phyloP scores from a whole-genome alignment of 2,888 invertebrate species.

The Cosmopolites sordidus region DNA sequence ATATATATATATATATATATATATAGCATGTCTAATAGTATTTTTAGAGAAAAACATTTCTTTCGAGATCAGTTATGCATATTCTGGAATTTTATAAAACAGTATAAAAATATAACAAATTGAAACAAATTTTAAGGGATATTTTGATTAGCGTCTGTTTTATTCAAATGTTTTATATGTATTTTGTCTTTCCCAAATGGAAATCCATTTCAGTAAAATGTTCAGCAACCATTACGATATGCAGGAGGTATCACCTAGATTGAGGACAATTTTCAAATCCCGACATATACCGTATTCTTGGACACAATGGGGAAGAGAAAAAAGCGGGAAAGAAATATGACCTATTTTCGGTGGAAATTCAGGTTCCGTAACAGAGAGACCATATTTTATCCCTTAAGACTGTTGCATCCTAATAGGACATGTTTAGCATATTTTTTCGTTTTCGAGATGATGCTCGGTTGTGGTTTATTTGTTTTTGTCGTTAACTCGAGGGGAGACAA shows the following conservation, averaged over 20 bases:
- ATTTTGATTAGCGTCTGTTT: too few species aligned
- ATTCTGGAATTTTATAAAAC: too few species aligned
- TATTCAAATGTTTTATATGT: too few species aligned
- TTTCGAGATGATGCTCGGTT: not conserved
- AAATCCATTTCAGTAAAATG: too few species aligned
- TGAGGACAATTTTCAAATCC: constrained; percentile 11
- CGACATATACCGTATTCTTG: constrained; percentile 7
- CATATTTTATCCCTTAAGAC: constrained; percentile 24
- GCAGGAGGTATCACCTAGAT: not conserved
- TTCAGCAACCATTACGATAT: not conserved
- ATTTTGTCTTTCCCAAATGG: too few species aligned
- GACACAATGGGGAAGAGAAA: constrained; percentile 20
- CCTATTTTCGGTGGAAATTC: constrained; percentile 22
- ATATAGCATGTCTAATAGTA: too few species aligned
- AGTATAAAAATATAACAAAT: too few species aligned
- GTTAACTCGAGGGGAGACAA: not conserved
- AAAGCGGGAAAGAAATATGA: constrained; percentile 17
- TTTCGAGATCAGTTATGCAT: too few species aligned
- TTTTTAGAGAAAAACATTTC: too few species aligned
- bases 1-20: too few species aligned
- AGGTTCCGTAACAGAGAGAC: constrained; percentile 16
- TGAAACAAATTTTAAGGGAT: too few species aligned
- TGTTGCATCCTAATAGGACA: constrained; percentile 24
- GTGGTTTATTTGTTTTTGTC: not conserved
- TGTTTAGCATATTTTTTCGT: constrained; percentile 25